Evolutionary conservation across 2,888 invertebrate genomes (phyloP).

Genomic region (Drosophila affinis): DNA sequence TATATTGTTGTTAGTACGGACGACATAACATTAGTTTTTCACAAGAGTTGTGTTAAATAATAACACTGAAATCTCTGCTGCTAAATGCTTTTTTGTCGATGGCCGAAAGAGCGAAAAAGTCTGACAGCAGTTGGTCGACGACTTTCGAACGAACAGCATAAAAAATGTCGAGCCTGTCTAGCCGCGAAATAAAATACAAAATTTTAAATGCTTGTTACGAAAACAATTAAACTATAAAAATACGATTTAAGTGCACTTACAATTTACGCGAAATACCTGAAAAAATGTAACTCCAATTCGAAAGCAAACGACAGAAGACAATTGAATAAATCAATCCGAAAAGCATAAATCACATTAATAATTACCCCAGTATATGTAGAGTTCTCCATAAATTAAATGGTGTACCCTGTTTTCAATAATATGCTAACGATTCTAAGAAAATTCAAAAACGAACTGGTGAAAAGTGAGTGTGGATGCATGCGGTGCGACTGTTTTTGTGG

Average conservation of each 20-base stretch:
- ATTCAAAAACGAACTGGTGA: constrained; percentile 72
- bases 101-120: constrained; percentile 46
- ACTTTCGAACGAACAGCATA: constrained; percentile 80
- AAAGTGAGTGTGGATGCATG: constrained; percentile 65
- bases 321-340: constrained; percentile 4
- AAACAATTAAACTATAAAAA: constrained; percentile 38
- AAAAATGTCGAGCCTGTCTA: constrained; percentile 58
- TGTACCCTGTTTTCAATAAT: background rate
- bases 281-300: constrained; percentile 17
- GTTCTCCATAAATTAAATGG: background rate
- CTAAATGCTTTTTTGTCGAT: constrained; percentile 54
- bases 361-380: constrained; percentile 18
- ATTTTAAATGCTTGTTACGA: constrained; percentile 30
- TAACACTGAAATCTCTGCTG: constrained; percentile 66
- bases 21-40: constrained; percentile 16
- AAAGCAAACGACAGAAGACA: constrained; percentile 27
- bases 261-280: constrained; percentile 26
- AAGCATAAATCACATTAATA: constrained; percentile 9
- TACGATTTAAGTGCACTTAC: constrained; percentile 23
- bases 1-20: constrained; percentile 55
- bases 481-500: constrained; percentile 28
- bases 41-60: constrained; percentile 71
- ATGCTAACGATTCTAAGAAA: constrained; percentile 60
- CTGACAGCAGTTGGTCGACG: constrained; percentile 79
- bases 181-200: constrained; percentile 44